Conservation (phyloP, 2,888 invertebrate species). For the Hoplodrina ambigua region DNA sequence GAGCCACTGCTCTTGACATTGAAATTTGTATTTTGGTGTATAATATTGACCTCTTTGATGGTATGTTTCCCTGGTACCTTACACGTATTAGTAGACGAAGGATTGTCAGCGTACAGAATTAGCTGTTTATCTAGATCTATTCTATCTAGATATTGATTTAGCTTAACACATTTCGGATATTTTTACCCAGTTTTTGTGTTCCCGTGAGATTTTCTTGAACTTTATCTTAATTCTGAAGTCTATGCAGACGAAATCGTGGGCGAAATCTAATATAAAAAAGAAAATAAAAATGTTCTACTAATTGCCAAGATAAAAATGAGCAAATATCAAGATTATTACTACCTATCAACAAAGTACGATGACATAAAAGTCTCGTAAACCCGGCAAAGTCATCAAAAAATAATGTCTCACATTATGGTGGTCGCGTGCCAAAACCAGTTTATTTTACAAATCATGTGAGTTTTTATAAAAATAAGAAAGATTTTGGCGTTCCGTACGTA, state of each 20-base stretch:
- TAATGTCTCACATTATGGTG: conserved; percentile 4
- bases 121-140: too few relatives aligned
- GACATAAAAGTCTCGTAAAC: conserved; percentile 31
- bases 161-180: too few relatives aligned
- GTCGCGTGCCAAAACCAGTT: conserved; percentile 55
- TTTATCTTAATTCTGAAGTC: too few relatives aligned
- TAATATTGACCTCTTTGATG: conserved; percentile 15
- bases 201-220: too few relatives aligned
- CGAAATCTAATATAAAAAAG: neutral
- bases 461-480: conserved; percentile 1
- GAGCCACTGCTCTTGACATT: conserved; percentile 41
- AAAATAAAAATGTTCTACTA: neutral
- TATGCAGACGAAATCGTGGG: too few relatives aligned
- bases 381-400: conserved; percentile 4
- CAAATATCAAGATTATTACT: neutral
- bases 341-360: conserved; percentile 32
- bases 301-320: neutral
- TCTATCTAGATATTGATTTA: too few relatives aligned
- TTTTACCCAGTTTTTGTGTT: too few relatives aligned
- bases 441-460: conserved; percentile 32
- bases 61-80: conserved; percentile 1
- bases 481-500: conserved; percentile 30
- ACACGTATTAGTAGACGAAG: neutral
- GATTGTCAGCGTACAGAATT: neutral
- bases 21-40: conserved; percentile 23